Conservation (phyloP, 2,888 invertebrate genomes). For the Scotopteryx bipunctaria region DNA sequence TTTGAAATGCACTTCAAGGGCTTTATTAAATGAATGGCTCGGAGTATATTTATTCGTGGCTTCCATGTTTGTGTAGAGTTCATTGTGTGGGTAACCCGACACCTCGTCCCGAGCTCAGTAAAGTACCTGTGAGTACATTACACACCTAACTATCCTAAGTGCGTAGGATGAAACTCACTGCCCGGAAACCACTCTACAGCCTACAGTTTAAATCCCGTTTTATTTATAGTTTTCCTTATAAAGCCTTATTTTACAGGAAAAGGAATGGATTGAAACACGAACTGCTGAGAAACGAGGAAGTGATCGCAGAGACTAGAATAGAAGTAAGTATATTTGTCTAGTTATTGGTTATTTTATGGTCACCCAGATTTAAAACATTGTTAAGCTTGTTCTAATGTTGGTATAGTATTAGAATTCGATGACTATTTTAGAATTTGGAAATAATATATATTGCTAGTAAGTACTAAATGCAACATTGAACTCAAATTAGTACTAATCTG, state of each 20-base stretch:
- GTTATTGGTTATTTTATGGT: too few relatives aligned
- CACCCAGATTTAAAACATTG: too few relatives aligned
- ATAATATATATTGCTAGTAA: too few relatives aligned
- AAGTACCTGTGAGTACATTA: slow-evolving; percentile 14
- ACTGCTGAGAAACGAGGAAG: slow-evolving; percentile 72
- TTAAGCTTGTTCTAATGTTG: too few relatives aligned
- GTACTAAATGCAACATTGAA: too few relatives aligned
- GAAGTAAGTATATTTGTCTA: slow-evolving; percentile 55
- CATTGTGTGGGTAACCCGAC: slow-evolving; percentile 63
- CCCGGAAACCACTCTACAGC: slow-evolving; percentile 53
- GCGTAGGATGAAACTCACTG: slow-evolving; percentile 74
- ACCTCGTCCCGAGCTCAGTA: slow-evolving; percentile 42
- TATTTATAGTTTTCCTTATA: slow-evolving; percentile 33
- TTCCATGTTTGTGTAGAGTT: slow-evolving; percentile 44
- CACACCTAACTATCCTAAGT: slow-evolving; percentile 29
- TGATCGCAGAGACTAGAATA: slow-evolving; percentile 73
- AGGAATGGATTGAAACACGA: slow-evolving; percentile 76
- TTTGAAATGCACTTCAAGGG: slow-evolving; percentile 29
- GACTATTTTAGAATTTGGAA: too few relatives aligned
- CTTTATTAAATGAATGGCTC: slow-evolving; percentile 31
- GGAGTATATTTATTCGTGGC: slow-evolving; percentile 47
- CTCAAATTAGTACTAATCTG: too few relatives aligned
- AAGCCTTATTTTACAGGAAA: slow-evolving; percentile 58
- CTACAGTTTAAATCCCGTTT: slow-evolving; percentile 37
- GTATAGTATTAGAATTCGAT: too few relatives aligned